Evolutionary conservation across 2,113 vertebrate genomes (phyloP).

Genomic region (Bostrychus sinensis): DNA sequence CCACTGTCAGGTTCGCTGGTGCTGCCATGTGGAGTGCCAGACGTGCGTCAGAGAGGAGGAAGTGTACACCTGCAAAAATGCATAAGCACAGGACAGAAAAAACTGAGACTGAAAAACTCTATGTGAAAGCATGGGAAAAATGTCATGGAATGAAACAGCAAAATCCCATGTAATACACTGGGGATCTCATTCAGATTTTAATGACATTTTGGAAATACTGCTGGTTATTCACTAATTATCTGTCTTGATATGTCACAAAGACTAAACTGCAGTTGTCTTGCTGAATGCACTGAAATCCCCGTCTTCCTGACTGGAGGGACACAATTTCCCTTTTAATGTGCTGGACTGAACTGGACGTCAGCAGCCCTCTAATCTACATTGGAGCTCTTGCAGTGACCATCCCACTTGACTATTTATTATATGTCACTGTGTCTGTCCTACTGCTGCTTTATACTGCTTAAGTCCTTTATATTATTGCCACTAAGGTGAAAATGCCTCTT

Average conservation of each 20-base stretch:
- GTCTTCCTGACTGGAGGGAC: slow-evolving; percentile 31
- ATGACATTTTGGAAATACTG: slow-evolving; percentile 33
- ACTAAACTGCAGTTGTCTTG: slow-evolving; percentile 33
- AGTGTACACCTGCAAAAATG: slow-evolving; percentile 94
- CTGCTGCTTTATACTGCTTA: slow-evolving; percentile 62
- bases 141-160: slow-evolving; percentile 16
- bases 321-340: slow-evolving; percentile 19
- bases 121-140: slow-evolving; percentile 21
- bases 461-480: slow-evolving; percentile 44
- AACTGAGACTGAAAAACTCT: neutral
- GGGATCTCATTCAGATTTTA: slow-evolving; percentile 18
- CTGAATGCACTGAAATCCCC: slow-evolving; percentile 65
- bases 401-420: slow-evolving; percentile 66
- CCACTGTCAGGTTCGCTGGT: slow-evolving; percentile 98
- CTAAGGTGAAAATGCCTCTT: slow-evolving; percentile 40
- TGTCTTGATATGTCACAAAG: slow-evolving; percentile 29
- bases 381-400: slow-evolving; percentile 30
- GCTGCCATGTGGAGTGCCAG: slow-evolving; percentile 98
- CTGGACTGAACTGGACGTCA: slow-evolving; percentile 43
- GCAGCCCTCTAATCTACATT: slow-evolving; percentile 22
- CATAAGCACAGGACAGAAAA: slow-evolving; percentile 66
- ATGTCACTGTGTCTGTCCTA: slow-evolving; percentile 46
- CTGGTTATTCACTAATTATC: slow-evolving; percentile 29
- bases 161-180: slow-evolving; percentile 12
- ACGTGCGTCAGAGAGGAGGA: slow-evolving; percentile 94